Conservation (phyloP, 2,888 invertebrate genomes). For the Hirtodrosophila duncani region DNA sequence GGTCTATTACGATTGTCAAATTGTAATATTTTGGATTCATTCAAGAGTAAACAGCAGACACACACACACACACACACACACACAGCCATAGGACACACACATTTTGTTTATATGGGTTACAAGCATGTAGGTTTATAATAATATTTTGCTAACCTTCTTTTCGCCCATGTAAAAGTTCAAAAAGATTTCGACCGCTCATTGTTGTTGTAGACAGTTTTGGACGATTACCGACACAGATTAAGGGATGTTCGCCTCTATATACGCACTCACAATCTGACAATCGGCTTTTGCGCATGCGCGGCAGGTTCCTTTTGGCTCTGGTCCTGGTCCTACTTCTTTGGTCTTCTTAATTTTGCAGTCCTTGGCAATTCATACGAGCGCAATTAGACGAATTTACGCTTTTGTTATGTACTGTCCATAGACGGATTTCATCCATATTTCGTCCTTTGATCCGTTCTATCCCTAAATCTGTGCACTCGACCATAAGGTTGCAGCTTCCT, state of each 20-base stretch:
- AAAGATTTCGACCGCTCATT: constrained; percentile 73
- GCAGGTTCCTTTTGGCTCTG: constrained; percentile 38
- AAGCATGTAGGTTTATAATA: constrained; percentile 68
- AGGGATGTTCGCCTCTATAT: constrained; percentile 69
- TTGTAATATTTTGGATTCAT: constrained; percentile 74
- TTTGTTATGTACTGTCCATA: constrained; percentile 45
- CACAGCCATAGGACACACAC: constrained; percentile 12
- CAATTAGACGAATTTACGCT: constrained; percentile 71
- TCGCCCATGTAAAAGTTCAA: constrained; percentile 74
- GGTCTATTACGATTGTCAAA: constrained; percentile 60
- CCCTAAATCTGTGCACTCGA: constrained; percentile 70
- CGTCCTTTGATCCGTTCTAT: constrained; percentile 63
- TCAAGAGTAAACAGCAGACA: constrained; percentile 75
- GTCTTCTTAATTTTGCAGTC: neutral
- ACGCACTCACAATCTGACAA: constrained; percentile 26
- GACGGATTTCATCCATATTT: constrained; percentile 52
- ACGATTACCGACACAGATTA: constrained; percentile 77
- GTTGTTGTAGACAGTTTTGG: constrained; percentile 52
- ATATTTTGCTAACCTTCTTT: constrained; percentile 75
- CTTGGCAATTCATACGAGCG: constrained; percentile 47
- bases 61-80: constrained; percentile 15
- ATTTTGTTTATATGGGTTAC: constrained; percentile 63
- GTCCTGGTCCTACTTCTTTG: constrained; percentile 5
- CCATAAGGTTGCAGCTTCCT: constrained; percentile 36
- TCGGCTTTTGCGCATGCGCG: constrained; percentile 54